These are phyloP conservation scores for Ataeniobius toweri DNA, from an alignment of 2,797 vertebrate species.

Conservation along the genomic window DNA sequence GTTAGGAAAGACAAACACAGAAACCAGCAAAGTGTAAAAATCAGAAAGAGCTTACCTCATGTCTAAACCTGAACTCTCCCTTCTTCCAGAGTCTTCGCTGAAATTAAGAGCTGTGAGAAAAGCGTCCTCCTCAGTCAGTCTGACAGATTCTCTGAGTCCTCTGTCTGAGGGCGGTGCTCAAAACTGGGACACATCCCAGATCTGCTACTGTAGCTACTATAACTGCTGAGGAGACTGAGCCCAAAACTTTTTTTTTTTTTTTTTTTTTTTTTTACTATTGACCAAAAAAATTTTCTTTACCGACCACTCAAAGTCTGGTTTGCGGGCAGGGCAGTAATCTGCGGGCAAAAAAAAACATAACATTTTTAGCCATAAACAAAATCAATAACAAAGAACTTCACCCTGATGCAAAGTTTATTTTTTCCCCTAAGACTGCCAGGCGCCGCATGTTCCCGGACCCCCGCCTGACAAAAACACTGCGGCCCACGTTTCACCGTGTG, in stretches of 20 bases:
- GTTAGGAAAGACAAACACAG: background rate
- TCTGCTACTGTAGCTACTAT: constrained; percentile 21
- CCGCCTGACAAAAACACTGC: constrained; percentile 8
- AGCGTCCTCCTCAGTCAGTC: constrained; percentile 24
- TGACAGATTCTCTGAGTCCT: constrained; percentile 37
- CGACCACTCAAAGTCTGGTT: background rate
- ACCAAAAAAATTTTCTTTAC: background rate
- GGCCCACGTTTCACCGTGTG: constrained; percentile 24
- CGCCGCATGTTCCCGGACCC: background rate
- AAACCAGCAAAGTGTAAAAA: background rate
- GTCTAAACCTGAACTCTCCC: background rate
- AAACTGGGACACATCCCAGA: constrained; percentile 34
- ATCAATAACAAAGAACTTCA: background rate
- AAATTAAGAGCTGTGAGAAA: constrained; percentile 3
- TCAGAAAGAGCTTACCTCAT: constrained; percentile 29
- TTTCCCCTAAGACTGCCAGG: background rate
- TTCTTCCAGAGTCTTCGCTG: constrained; percentile 1
- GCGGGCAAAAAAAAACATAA: background rate
- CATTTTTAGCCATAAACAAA: background rate
- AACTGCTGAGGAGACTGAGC: constrained; percentile 15
- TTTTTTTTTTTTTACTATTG: background rate
- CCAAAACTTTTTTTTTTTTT: background rate
- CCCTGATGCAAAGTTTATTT: background rate
- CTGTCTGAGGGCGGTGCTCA: constrained; percentile 63
- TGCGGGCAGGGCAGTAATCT: no score